Base-by-base conservation (phyloP, 2,888 invertebrate genomes). In the Camponotus fellah region DNA sequence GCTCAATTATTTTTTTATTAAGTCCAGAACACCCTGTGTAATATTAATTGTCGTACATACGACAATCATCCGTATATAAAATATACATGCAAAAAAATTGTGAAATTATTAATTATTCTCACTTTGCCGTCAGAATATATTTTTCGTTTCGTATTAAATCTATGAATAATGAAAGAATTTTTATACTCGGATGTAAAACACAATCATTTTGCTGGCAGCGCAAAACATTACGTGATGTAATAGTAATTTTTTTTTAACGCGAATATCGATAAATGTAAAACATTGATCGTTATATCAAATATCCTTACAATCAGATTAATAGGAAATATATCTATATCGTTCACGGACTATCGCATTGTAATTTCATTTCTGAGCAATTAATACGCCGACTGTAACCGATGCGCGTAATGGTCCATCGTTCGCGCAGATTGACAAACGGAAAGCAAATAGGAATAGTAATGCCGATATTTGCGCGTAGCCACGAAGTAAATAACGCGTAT, bases 401-500 rank as follows among this genome's bases (percentile, higher is more conserved):
- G 87, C 83, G 82, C 84, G 86, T 89, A 87, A 90, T 90, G 85
- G 87, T 83, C 86, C 77, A 82, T 82, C 86, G 81, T 88, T 86
- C 81, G 84, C 82, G 85, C 83, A 89, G 88, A 90, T 90, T 89
- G 89, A 90, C 86, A 85, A 89, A 86, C 81, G 87, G 85, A 85
- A 87, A 90, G 87, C 87, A 79, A 79, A 79, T 82, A 79, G 79
- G 60, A 65, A 82, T 82, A 77, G 79, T 46, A 53, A 68, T 72
- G 60, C 72, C 72, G 77, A 82, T 77, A 77, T 82, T 68, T 77
- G 79, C 66, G 66, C 46, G 17, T 12, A 60, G 79, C 79, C 79
- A 46, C 79, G 79, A 12, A 71, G 79, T 79, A 79, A 79, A 79
- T 79, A 80, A 71, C 71, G 71, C 60, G 34, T 71, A 80, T 80